Percentiles rank a stretch among this genome's conserved stretches.
Conservation (phyloP, 2,797 vertebrate species). For the Gastrophryne carolinensis region DNA sequence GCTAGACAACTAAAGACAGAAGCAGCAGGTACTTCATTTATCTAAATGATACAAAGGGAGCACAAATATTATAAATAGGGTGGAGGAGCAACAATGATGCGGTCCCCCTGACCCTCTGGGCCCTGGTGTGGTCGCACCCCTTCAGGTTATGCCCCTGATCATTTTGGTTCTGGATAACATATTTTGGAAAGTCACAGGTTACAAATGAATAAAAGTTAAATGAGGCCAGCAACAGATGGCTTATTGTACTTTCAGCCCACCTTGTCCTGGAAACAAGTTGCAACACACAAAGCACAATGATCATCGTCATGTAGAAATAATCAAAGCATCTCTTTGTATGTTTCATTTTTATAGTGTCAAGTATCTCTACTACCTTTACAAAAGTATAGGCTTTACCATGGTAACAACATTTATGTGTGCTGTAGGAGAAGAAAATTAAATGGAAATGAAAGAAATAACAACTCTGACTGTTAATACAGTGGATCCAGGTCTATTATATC, state of each 20-base stretch:
- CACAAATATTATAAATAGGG: no score
- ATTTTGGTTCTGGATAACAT: no score
- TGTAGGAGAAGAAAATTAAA: constrained; percentile 5
- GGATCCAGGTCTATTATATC: not conserved
- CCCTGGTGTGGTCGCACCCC: no score
- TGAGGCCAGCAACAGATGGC: constrained; percentile 11
- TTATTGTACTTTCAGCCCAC: constrained; percentile 1
- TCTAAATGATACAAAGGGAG: no score
- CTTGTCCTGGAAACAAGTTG: not conserved
- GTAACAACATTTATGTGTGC: constrained; percentile 3
- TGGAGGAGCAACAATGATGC: no score
- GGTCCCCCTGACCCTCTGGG: no score
- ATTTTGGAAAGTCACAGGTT: not conserved
- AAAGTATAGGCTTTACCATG: constrained; percentile 27
- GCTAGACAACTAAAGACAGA: no score
- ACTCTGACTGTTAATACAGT: not conserved
- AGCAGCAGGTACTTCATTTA: no score
- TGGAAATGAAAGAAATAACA: not conserved
- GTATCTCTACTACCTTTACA: not conserved
- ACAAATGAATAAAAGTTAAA: not conserved
- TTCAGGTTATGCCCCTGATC: no score
- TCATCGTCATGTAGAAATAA: not conserved
- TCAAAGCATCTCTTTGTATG: not conserved
- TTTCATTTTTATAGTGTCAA: not conserved
- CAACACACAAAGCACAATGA: not conserved